phyloP scores from a whole-genome alignment of 1,140 invertebrate species.

The Drosophila sp. region DNA sequence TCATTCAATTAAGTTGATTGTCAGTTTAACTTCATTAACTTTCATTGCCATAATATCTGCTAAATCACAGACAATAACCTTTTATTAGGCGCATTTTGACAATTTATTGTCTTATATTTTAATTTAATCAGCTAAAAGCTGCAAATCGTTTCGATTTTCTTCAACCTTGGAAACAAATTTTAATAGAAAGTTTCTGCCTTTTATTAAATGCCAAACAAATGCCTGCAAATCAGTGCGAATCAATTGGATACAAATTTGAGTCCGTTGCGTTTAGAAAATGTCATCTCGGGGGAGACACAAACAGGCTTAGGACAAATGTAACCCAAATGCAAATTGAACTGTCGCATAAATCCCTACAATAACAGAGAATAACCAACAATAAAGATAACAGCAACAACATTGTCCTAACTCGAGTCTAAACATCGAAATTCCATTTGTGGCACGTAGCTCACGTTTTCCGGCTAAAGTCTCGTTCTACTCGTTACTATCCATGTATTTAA shows the following conservation, averaged over 20 bases:
- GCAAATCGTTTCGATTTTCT: background rate
- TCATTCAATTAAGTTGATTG: no score
- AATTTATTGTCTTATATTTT: background rate
- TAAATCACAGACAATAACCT: no score
- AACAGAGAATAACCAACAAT: background rate
- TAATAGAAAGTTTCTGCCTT: background rate
- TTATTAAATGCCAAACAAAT: slow-evolving; percentile 43
- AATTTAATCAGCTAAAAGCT: slow-evolving; percentile 12
- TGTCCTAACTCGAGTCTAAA: slow-evolving; percentile 1
- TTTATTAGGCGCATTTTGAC: background rate
- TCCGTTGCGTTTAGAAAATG: background rate
- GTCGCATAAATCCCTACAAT: slow-evolving; percentile 26
- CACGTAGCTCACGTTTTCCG: slow-evolving; percentile 52
- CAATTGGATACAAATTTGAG: slow-evolving; percentile 20
- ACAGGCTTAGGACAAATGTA: slow-evolving; percentile 11
- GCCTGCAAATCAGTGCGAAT: slow-evolving; percentile 25
- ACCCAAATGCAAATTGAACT: slow-evolving; percentile 50
- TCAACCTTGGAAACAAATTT: background rate
- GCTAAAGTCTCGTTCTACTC: slow-evolving; percentile 6
- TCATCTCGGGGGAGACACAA: no score
- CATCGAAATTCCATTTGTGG: slow-evolving; percentile 43
- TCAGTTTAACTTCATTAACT: no score
- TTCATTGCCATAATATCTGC: no score
- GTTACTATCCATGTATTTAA: slow-evolving; percentile 1
- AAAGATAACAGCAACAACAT: slow-evolving; percentile 6